Conservation (phyloP, 2,797 vertebrate species). For the Netta rufina region DNA sequence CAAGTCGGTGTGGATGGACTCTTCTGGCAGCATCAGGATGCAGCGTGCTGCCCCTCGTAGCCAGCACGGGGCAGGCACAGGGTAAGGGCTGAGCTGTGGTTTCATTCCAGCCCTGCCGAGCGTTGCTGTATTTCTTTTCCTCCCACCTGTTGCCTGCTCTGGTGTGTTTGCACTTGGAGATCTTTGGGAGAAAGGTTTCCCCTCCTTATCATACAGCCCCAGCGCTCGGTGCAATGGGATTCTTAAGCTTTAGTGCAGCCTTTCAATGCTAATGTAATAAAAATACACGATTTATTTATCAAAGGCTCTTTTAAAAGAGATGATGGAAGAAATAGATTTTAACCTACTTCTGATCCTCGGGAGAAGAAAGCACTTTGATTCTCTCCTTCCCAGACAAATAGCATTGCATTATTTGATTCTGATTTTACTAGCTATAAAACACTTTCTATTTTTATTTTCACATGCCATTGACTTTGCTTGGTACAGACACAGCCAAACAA, state of each 20-base stretch:
- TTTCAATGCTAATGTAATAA: not conserved
- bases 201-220: not conserved
- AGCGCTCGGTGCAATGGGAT: not conserved
- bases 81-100: not conserved
- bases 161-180: not conserved
- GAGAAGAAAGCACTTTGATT: constrained; percentile 29
- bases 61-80: rapidly evolving
- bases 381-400: constrained; percentile 11
- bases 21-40: not conserved
- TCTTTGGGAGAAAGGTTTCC: not conserved
- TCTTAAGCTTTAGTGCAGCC: not conserved
- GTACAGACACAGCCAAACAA: not conserved
- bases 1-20: rapidly evolving
- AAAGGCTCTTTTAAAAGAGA: constrained; percentile 9
- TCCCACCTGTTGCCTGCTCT: not conserved
- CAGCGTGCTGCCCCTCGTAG: not conserved
- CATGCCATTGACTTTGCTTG: constrained; percentile 40
- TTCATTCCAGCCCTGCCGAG: not conserved
- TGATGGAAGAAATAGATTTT: constrained; percentile 15
- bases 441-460: constrained; percentile 46
- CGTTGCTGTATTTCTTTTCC: not conserved
- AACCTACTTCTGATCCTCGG: constrained; percentile 17
- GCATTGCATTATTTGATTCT: constrained; percentile 36
- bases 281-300: constrained; percentile 20
- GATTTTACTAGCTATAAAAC: constrained; percentile 56